Evolutionary conservation across 1,140 invertebrate genomes (phyloP).

Genomic region (Caenorhabditis brenneri): DNA sequence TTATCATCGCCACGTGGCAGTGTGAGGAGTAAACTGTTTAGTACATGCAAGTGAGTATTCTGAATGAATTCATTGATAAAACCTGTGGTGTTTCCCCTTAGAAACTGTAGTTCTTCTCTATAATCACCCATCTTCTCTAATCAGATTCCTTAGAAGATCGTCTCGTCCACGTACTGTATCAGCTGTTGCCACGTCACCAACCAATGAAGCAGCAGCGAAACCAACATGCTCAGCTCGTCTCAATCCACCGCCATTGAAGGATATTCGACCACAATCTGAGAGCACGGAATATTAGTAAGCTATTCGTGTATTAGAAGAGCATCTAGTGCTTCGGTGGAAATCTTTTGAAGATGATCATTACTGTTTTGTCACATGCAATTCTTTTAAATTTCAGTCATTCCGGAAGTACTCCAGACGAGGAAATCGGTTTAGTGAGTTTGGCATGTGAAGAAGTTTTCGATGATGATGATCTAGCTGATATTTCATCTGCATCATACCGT

Average conservation of each 20-base stretch:
- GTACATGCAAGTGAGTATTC: constrained; percentile 14
- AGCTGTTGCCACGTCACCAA: neutral
- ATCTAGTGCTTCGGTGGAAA: too few relatives aligned
- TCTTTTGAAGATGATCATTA: too few relatives aligned
- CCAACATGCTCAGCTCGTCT: constrained; percentile 22
- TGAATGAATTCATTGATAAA: neutral
- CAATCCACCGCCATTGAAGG: constrained; percentile 58
- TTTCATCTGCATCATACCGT: constrained; percentile 4
- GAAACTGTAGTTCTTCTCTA: neutral
- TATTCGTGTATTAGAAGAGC: too few relatives aligned
- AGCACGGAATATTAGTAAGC: constrained; percentile 59
- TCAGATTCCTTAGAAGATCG: constrained; percentile 25
- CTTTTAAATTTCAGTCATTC: constrained; percentile 31
- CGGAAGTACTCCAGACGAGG: constrained; percentile 45
- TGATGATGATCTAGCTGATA: constrained; percentile 59
- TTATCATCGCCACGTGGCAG: constrained; percentile 25
- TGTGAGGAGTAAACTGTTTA: constrained; percentile 4
- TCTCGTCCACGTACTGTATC: constrained; percentile 40
- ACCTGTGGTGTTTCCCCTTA: too few relatives aligned
- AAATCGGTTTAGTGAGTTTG: constrained; percentile 49
- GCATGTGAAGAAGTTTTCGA: constrained; percentile 70
- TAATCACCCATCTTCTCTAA: neutral
- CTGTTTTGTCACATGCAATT: too few relatives aligned
- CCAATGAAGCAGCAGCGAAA: neutral
- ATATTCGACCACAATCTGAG: constrained; percentile 52